phyloP scores from a whole-genome alignment of 2,113 vertebrate genomes.

The Rhabdornis inornatus region DNA sequence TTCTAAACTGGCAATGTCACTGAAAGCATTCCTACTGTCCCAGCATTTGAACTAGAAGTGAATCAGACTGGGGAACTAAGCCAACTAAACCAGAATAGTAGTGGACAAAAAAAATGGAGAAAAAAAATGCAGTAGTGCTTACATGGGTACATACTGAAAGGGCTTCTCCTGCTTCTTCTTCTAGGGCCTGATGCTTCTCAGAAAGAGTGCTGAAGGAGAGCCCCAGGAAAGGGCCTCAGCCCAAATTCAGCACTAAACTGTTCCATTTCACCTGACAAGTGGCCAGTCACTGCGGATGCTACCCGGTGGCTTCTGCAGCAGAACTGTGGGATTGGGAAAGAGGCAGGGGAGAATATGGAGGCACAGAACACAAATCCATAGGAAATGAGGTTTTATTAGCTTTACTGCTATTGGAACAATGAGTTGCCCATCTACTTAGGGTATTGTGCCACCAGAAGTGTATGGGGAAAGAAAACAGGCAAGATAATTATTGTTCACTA shows the following conservation, averaged over 20 bases:
- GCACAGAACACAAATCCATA: not conserved
- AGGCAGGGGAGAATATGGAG: not conserved
- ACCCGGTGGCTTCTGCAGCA: not conserved
- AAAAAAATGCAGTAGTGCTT: not conserved
- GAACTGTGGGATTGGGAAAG: not conserved
- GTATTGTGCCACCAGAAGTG: not conserved
- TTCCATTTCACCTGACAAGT: not conserved
- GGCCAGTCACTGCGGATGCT: rapidly evolving
- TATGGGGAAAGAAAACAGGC: not conserved
- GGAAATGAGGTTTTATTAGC: not conserved
- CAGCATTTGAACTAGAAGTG: not conserved
- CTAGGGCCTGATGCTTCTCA: not conserved
- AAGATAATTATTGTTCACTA: not conserved
- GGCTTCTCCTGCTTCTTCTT: not conserved
- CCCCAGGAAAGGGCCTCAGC: not conserved
- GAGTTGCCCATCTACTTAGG: not conserved
- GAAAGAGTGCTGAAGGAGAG: not conserved
- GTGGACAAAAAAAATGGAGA: not conserved
- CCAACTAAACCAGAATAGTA: not conserved
- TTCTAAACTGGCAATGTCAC: not conserved
- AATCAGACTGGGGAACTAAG: not conserved
- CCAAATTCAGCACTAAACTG: not conserved
- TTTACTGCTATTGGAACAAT: not conserved
- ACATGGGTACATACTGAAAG: not conserved
- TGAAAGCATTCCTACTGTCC: not conserved